These are phyloP conservation scores for Chymomyza caudatula DNA, from an alignment of 2,888 invertebrate genomes.

Conservation along the genomic window DNA sequence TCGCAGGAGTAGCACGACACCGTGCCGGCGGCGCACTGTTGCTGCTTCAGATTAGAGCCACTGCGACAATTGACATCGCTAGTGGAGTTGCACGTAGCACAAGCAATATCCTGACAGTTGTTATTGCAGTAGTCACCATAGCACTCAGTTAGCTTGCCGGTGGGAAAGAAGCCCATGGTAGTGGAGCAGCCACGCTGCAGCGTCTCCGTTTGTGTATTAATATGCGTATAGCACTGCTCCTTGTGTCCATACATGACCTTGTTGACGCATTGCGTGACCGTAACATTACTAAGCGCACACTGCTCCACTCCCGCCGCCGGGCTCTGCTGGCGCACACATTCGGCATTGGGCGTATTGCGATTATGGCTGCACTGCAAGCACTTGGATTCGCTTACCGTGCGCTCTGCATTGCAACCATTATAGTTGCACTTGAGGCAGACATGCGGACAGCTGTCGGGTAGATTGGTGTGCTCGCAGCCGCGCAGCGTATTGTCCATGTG, in stretches of 20 bases:
- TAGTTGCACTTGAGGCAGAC: conserved; percentile 73
- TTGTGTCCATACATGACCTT: conserved; percentile 67
- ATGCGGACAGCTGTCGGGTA: conserved; percentile 54
- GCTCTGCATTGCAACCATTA: conserved; percentile 66
- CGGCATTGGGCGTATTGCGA: conserved; percentile 39
- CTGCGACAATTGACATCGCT: conserved; percentile 53
- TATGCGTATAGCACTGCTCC: conserved; percentile 65
- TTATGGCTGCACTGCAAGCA: conserved; percentile 61
- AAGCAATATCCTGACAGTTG: conserved; percentile 63
- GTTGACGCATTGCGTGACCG: conserved; percentile 57
- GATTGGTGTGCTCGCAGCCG: conserved; percentile 65
- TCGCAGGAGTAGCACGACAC: conserved; percentile 71
- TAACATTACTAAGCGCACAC: conserved; percentile 48
- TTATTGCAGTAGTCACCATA: conserved; percentile 68
- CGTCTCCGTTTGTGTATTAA: conserved; percentile 61
- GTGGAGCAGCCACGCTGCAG: conserved; percentile 71
- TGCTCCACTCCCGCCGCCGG: neutral
- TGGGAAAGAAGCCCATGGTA: conserved; percentile 65
- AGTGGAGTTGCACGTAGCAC: conserved; percentile 65
- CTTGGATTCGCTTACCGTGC: conserved; percentile 51
- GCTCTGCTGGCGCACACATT: conserved; percentile 46
- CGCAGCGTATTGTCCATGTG: conserved; percentile 59
- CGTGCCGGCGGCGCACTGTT: conserved; percentile 56
- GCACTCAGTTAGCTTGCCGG: conserved; percentile 62
- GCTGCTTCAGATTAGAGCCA: conserved; percentile 37